Base-by-base conservation (phyloP, 2,797 vertebrate genomes). In the Pangasius sanitwongsei region DNA sequence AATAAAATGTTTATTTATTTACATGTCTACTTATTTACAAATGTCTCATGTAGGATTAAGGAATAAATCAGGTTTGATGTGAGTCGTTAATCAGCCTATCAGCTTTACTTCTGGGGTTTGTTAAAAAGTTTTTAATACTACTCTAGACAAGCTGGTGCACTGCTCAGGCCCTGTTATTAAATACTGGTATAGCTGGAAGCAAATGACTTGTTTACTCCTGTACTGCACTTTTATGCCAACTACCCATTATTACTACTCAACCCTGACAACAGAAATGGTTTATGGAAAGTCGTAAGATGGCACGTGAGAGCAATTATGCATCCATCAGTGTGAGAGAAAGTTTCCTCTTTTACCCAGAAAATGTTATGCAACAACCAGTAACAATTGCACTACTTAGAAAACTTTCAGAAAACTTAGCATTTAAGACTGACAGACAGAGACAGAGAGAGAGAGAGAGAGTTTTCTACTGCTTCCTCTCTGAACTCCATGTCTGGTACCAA, bases 201-300 rank as follows among this genome's bases (percentile, higher is more conserved):
- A 86, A 63, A 78, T 77, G 86, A 65, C 72, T 78, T 85, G 44
- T 53, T 69, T 84, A 53, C 44, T 50, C 63, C 28, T 74, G 12
- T 34, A 67, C 44, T 78, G 59, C 55, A 78, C 20, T 25, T 78
- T 78, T 50, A 63, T 6, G 16, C 74, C 55, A 87, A 63, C 57
- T 50, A 50, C n/a, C 59, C 53, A 78, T 63, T 78, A 65, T 31
- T 13, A 78, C 85, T 63, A 34, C 70, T 63, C 70, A 77, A 15
- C 41, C 41, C 63, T 84, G 83, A 84, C 83, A 84, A 84, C 15
- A 50, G 63, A 50, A 86, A 37, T 12, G 86, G 41, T 34, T 70
- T 41, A 57, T 65, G 41, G 41, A 55, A 81, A 55, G 61, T 41
- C 4, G 44, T 23, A n/a, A 81, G 48, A 82, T 0, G 23, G 28